phyloP scores from a whole-genome alignment of 1,140 invertebrate species.

The Cyphomyrmex costatus region DNA sequence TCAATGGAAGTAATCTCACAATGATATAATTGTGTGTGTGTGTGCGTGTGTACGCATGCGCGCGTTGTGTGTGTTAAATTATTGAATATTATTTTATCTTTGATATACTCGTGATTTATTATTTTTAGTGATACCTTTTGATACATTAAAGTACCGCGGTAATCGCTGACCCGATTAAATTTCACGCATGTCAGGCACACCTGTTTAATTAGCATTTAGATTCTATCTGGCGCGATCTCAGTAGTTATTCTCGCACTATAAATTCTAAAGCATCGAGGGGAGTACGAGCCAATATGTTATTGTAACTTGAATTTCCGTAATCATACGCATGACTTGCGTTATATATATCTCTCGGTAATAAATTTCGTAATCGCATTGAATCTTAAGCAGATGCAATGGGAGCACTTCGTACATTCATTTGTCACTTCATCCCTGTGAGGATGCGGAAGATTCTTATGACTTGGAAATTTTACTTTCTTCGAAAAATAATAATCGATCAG shows the following conservation, averaged over 20 bases:
- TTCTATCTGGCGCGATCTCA: slow-evolving; percentile 57
- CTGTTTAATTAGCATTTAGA: slow-evolving; percentile 68
- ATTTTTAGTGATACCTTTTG: slow-evolving; percentile 40
- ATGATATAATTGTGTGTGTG: not conserved
- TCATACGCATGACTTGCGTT: slow-evolving; percentile 58
- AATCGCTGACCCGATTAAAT: slow-evolving; percentile 68
- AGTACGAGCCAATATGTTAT: slow-evolving; percentile 60
- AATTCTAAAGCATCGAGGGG: slow-evolving; percentile 54
- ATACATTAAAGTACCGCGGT: slow-evolving; percentile 56
- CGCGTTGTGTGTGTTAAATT: slow-evolving; percentile 27
- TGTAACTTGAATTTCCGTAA: slow-evolving; percentile 65
- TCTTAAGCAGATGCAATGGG: slow-evolving; percentile 54
- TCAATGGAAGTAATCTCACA: not conserved
- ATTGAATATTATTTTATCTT: slow-evolving; percentile 62
- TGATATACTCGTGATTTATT: slow-evolving; percentile 57
- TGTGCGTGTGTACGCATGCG: not conserved
- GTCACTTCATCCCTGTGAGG: not conserved
- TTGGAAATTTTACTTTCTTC: not conserved
- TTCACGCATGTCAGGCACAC: slow-evolving; percentile 67
- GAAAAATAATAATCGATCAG: not conserved
- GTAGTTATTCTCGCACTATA: slow-evolving; percentile 63
- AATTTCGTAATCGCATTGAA: slow-evolving; percentile 54
- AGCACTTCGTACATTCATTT: slow-evolving; percentile 43
- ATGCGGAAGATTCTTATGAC: slow-evolving; percentile 5
- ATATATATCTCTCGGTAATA: slow-evolving; percentile 55